These are phyloP conservation scores for Pseudorectes ferrugineus DNA, from an alignment of 2,113 vertebrate species.

Conservation along the genomic window DNA sequence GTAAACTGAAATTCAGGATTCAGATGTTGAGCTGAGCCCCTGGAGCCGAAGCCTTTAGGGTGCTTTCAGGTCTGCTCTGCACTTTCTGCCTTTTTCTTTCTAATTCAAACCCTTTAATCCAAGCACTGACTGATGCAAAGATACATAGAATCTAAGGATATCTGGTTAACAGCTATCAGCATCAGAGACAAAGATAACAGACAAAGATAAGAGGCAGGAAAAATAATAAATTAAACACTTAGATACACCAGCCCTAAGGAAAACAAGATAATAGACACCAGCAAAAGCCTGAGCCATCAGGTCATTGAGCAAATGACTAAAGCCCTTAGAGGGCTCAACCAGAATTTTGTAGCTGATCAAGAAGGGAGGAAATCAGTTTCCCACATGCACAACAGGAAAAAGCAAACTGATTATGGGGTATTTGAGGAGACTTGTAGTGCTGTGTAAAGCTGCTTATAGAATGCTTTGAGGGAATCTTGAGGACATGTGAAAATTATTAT, in stretches of 20 bases:
- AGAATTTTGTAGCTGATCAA: neutral
- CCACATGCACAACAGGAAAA: neutral
- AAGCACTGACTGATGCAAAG: neutral
- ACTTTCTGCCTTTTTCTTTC: neutral
- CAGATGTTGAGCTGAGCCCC: neutral
- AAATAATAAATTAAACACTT: constrained; percentile 18
- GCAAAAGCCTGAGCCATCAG: neutral
- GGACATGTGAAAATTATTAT: neutral
- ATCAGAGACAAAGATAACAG: neutral
- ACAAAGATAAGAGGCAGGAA: neutral
- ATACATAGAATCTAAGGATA: neutral
- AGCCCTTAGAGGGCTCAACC: neutral
- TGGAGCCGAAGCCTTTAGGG: neutral
- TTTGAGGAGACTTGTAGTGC: neutral
- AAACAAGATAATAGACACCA: neutral
- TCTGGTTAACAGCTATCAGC: neutral
- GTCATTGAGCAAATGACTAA: neutral
- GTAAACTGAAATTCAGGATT: neutral
- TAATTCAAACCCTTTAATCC: neutral
- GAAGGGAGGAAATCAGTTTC: neutral
- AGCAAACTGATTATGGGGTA: neutral
- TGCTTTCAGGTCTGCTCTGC: neutral
- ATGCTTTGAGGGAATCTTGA: neutral
- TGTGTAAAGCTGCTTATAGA: neutral
- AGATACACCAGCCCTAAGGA: neutral